Percentiles rank a stretch among this genome's conserved stretches.
Evolutionary conservation across 1,140 invertebrate species (phyloP).

Genomic region (Orius laevigatus): DNA sequence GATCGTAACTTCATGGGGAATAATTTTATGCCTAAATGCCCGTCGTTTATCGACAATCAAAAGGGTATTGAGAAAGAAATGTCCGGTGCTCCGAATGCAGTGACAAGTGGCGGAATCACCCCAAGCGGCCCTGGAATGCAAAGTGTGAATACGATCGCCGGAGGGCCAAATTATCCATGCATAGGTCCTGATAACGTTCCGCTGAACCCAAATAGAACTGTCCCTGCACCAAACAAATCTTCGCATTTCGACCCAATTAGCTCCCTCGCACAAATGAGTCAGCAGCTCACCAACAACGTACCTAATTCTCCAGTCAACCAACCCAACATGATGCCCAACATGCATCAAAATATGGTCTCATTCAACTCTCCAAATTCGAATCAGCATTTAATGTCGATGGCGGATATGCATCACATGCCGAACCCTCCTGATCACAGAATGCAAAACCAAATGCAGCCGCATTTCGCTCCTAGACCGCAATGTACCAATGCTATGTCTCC

Average conservation of each 20-base stretch:
- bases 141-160: too few relatives aligned
- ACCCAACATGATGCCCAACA: conserved; percentile 25
- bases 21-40: too few relatives aligned
- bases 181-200: conserved; percentile 53
- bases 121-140: background rate
- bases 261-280: conserved; percentile 84
- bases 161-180: conserved; percentile 16
- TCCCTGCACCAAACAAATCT: conserved; percentile 29
- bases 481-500: conserved; percentile 16
- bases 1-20: conserved; percentile 20
- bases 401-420: conserved; percentile 24
- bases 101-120: background rate
- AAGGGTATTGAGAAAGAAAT: conserved; percentile 18
- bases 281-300: conserved; percentile 66
- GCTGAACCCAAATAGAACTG: conserved; percentile 56
- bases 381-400: conserved; percentile 39
- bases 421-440: conserved; percentile 18
- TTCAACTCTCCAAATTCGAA: conserved; percentile 29
- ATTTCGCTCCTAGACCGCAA: conserved; percentile 12
- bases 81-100: background rate
- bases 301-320: conserved; percentile 36
- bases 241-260: conserved; percentile 80
- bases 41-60: conserved; percentile 17
- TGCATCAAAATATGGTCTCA: conserved; percentile 34
- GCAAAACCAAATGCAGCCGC: conserved; percentile 18